Evolutionary conservation across 2,888 invertebrate genomes (phyloP), one percentile per base, ranked within the genome.

Genomic region (Miltochrista miniata): DNA sequence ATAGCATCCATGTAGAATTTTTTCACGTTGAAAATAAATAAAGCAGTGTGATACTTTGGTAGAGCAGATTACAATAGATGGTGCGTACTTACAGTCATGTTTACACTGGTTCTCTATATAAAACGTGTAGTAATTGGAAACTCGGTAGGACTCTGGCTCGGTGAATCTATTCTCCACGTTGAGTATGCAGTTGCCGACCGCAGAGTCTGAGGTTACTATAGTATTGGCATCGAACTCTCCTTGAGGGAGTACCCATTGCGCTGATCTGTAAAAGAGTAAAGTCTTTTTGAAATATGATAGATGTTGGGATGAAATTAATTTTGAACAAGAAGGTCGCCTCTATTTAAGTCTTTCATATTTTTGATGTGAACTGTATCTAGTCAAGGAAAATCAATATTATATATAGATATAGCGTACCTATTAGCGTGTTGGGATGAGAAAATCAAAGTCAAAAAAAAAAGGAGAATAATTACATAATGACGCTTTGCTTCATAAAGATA

Each of bases 81-180:
- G 11, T 1, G 12, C 35, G 18, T 64, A 90, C 93, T 92, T 65
- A 93, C 94, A 92, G 68, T 94, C 93, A 73, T 94, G 93, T 59
- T 93, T 88, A 83, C 97, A 97, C 73, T 96, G 95, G 83, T 96
- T 96, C 80, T 97, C 96, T 66, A 97, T 93, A 79, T 97, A 97
- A 70, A 96, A 95, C 30, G 96, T 95, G 65, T 95, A 94, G 68
- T 94, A 94, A 72, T 94, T 94, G 1, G 96, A 94, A 4, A 95
- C 95, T 36, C 96, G 92, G 81, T 96, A 97, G 2, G 96, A 94
- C 73, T 95, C 95, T 0, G 96, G 96, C 63, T 95, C 93, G 0
- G 95, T 93, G 72, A 95, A 94, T 72, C 96, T 93, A 76, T 96
- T 95, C 67, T 95, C 94, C 46, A 92, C 89, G 74, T 95, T 96